Conservation (phyloP, 2,888 invertebrate species). For the Melieria picta region DNA sequence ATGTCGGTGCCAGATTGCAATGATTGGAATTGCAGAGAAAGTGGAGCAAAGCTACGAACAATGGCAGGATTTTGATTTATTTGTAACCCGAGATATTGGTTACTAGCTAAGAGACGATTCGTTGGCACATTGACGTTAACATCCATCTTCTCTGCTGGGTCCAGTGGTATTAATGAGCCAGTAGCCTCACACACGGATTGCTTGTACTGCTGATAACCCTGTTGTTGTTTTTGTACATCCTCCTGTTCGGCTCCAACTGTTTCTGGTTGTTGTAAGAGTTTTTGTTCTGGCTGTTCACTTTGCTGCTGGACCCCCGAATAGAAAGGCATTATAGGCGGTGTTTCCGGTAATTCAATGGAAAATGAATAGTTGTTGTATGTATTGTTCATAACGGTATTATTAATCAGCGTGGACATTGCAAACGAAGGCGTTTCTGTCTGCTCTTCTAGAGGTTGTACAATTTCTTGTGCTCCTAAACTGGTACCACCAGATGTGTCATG, state of each 20-base stretch:
- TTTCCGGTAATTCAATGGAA: slow-evolving; percentile 61
- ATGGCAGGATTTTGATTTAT: slow-evolving; percentile 59
- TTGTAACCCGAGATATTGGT: slow-evolving; percentile 61
- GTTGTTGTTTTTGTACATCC: slow-evolving; percentile 36
- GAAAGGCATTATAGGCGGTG: slow-evolving; percentile 44
- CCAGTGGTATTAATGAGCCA: slow-evolving; percentile 23
- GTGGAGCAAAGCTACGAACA: slow-evolving; percentile 63
- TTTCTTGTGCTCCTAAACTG: slow-evolving; percentile 31
- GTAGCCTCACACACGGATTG: slow-evolving; percentile 13
- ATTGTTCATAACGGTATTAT: slow-evolving; percentile 20
- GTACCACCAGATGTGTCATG: slow-evolving; percentile 17
- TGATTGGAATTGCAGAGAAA: slow-evolving; percentile 43
- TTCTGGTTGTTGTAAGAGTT: slow-evolving; percentile 10
- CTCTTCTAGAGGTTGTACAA: not conserved
- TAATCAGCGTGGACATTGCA: not conserved
- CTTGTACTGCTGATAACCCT: slow-evolving; percentile 43
- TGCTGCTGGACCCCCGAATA: slow-evolving; percentile 8
- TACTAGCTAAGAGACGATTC: slow-evolving; percentile 57
- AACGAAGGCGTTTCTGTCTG: too few species aligned
- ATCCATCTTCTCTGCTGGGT: too few species aligned
- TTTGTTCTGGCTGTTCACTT: slow-evolving; percentile 10
- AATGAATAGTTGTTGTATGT: slow-evolving; percentile 50
- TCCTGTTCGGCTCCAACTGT: slow-evolving; percentile 18
- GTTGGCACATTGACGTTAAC: slow-evolving; percentile 47
- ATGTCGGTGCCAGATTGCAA: slow-evolving; percentile 54